Percentiles rank a stretch among this genome's conserved stretches.
Conservation (phyloP, 2,888 invertebrate species). For the Syrista parreyssii region DNA sequence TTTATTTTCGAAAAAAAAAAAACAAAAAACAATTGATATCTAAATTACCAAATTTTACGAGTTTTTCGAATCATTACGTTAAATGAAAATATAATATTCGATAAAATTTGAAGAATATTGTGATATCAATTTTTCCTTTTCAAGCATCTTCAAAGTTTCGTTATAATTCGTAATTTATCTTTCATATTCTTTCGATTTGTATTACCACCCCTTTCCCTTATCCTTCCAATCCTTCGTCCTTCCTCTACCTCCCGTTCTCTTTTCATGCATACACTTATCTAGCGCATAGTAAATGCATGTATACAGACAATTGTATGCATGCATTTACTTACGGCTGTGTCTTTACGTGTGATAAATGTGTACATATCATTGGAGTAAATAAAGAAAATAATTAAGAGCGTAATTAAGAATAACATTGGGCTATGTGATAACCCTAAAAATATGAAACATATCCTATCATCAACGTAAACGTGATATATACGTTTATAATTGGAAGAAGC, state of each 20-base stretch:
- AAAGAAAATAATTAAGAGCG: not conserved
- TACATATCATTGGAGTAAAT: slow-evolving; percentile 38
- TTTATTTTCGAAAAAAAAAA: not conserved
- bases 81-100: not conserved
- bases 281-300: not conserved
- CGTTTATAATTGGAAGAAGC: not conserved
- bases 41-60: not conserved
- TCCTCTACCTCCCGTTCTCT: not conserved
- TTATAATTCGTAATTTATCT: not conserved
- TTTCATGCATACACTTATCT: not conserved
- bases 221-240: not conserved
- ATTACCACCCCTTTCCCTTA: not conserved
- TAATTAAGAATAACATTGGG: not conserved
- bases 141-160: not conserved
- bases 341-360: slow-evolving; percentile 46
- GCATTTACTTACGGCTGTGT: slow-evolving; percentile 12
- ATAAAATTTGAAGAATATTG: not conserved
- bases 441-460: not conserved
- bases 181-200: not conserved
- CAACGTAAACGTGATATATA: not conserved
- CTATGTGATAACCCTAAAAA: not conserved
- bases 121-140: not conserved
- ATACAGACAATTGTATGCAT: not conserved
- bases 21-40: not conserved
- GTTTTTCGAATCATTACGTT: not conserved